These are phyloP conservation scores for Montipora foliosa DNA, from an alignment of 64 coral and sea anemone genomes.

Conservation along the genomic window DNA sequence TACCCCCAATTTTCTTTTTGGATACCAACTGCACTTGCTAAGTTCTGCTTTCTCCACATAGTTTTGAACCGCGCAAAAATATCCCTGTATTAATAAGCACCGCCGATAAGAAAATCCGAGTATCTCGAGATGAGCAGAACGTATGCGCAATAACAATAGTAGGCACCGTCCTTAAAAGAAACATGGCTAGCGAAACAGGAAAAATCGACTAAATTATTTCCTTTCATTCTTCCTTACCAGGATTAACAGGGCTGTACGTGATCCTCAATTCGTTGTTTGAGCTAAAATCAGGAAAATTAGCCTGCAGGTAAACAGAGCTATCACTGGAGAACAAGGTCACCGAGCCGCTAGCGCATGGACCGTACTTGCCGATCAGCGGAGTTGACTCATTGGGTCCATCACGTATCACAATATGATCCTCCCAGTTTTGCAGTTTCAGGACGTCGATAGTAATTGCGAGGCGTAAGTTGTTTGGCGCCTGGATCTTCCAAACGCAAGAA, in stretches of 20 bases:
- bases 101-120: no score
- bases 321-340: conserved; percentile 19
- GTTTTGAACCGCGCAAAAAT: no score
- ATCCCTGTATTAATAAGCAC: no score
- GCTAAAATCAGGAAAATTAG: conserved; percentile 7
- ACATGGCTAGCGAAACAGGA: no score
- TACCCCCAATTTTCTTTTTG: no score
- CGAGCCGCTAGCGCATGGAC: conserved; percentile 1
- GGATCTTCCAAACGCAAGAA: conserved; percentile 30
- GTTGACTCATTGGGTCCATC: background rate
- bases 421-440: background rate
- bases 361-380: conserved; percentile 26
- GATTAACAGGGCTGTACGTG: background rate
- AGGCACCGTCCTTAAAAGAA: no score
- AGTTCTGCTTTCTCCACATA: no score
- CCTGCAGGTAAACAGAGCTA: background rate
- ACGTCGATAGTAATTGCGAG: conserved; percentile 1
- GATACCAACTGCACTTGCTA: no score
- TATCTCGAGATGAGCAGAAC: no score
- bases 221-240: background rate
- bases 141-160: no score
- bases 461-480: conserved; percentile 1
- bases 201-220: no score
- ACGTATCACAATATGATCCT: conserved; percentile 3
- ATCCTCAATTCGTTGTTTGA: background rate